Conservation (phyloP, 2,113 vertebrate species). For the Leuciscus idus region DNA sequence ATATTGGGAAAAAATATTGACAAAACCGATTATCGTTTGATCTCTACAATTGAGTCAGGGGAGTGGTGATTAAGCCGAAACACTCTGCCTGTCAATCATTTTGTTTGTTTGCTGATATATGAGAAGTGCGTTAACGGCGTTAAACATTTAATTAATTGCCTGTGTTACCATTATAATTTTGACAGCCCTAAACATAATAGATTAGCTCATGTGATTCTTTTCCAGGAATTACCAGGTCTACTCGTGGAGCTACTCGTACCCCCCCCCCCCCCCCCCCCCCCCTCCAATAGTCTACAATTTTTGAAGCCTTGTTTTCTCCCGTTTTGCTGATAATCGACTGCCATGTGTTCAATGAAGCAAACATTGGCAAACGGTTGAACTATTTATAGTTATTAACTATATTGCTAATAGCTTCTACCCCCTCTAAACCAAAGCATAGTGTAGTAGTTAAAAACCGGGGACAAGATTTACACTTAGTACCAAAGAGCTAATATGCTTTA, state of each 20-base stretch:
- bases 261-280: too few relatives aligned
- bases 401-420: not conserved
- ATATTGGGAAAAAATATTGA: not conserved
- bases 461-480: too few relatives aligned
- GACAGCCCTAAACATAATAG: conserved; percentile 2
- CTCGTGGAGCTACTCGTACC: not conserved
- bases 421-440: not conserved
- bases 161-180: not conserved
- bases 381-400: not conserved
- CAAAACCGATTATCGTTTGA: not conserved
- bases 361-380: conserved; percentile 23
- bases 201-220: conserved; percentile 11
- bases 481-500: not conserved
- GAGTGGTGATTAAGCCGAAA: not conserved
- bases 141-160: not conserved
- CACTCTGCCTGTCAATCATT: not conserved
- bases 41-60: not conserved
- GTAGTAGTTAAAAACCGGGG: not conserved
- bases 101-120: not conserved
- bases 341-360: conserved; percentile 47
- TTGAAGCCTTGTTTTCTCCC: conserved; percentile 36
- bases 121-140: not conserved
- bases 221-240: not conserved
- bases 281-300: not conserved
- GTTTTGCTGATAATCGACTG: conserved; percentile 42